Base-by-base conservation (phyloP, 2,797 vertebrate genomes). In the Phrynocephalus vlangalii region DNA sequence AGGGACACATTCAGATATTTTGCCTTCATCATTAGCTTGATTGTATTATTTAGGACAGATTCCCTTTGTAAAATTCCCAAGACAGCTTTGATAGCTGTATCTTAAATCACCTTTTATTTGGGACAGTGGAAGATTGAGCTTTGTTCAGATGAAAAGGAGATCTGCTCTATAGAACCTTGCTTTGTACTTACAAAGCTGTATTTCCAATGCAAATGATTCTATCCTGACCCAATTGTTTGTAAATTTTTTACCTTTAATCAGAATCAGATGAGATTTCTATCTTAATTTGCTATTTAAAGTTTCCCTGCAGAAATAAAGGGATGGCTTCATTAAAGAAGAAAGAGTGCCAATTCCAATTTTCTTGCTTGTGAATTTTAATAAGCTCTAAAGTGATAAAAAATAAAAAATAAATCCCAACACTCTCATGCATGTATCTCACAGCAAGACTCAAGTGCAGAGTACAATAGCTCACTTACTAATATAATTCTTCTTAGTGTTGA, bases 161-260 rank as follows among this genome's bases (percentile, higher is more conserved):
- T 82, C 76, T 71, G 79, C 72, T 71, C 28, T 67, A 66, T 79
- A 79, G 33, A 86, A 18, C 52, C 50, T 30, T 67, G 2, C 78
- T 26, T 92, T 71, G 5, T 77, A 85, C 83, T 1, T 87, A 81
- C 13, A 66, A 83, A 83, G 66, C 13, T 83, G 75, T 13, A 84
- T 60, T 38, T 92, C 85, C 85, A 91, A 86, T 82, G 71, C 10
- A 87, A 92, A 86, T 82, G 85, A 85, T 86, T 82, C 77, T 85
- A 66, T 20, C 67, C n/a, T 87, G 33, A 85, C 13, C 33, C 78
- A 79, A 87, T 91, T 86, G 80, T 92, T 30, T 88, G 50, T 83
- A 87, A 87, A 88, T 68, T 70, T 70, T 84, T 89, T 68, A 91
- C 6, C 75, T 83, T 90, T 66, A 91, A 88, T 89, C n/a, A 82